phyloP scores from a whole-genome alignment of 2,888 invertebrate species.

The Crossocerus cetratus region DNA sequence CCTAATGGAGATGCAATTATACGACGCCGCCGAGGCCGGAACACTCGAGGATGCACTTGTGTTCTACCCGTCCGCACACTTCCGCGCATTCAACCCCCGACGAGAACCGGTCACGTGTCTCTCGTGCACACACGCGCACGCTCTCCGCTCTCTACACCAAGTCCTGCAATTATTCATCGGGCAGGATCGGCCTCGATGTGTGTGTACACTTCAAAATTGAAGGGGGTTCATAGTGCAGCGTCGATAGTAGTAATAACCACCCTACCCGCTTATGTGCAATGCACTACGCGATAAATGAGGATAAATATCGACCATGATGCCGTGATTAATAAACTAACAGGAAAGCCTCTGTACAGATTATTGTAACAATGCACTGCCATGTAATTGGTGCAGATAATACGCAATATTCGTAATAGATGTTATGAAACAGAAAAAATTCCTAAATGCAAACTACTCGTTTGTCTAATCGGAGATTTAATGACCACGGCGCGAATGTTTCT shows the following conservation, averaged over 20 bases:
- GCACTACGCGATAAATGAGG: not conserved
- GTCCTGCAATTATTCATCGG: conserved; percentile 40
- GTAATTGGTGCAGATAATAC: no score
- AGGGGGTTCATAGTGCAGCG: conserved; percentile 1
- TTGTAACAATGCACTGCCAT: no score
- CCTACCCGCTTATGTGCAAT: not conserved
- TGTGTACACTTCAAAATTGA: conserved; percentile 22
- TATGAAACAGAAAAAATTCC: no score
- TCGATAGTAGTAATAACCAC: conserved; percentile 13
- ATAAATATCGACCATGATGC: no score
- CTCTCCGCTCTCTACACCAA: conserved; percentile 10
- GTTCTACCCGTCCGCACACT: not conserved
- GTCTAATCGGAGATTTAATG: no score
- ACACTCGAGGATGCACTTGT: conserved; percentile 38
- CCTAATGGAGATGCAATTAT: conserved; percentile 38
- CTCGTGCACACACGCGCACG: conserved; percentile 24
- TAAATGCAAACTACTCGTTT: no score
- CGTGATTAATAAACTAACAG: no score
- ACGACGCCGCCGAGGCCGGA: conserved; percentile 20
- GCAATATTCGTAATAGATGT: no score
- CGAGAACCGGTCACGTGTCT: not conserved
- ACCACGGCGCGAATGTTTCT: no score
- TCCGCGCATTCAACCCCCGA: not conserved
- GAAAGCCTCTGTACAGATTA: no score
- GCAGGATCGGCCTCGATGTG: conserved; percentile 13